These are phyloP conservation scores for Elymnias hypermnestra DNA, from an alignment of 1,140 invertebrate genomes.

Conservation along the genomic window DNA sequence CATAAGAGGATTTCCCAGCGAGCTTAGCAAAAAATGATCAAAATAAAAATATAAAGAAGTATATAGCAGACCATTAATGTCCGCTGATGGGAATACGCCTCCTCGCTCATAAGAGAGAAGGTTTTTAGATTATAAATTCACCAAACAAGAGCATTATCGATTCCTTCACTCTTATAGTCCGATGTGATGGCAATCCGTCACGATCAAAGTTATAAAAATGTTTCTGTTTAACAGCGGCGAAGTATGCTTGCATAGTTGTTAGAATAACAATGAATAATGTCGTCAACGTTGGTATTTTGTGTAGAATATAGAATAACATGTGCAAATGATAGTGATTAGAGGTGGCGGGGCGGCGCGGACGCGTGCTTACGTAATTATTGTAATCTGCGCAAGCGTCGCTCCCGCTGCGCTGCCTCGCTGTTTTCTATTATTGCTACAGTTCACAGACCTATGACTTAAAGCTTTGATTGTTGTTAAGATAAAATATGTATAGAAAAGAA, in stretches of 20 bases:
- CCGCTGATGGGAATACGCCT: too few relatives aligned
- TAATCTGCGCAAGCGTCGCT: slow-evolving; percentile 53
- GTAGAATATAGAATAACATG: slow-evolving; percentile 65
- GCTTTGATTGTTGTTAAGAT: not conserved
- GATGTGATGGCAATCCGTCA: too few relatives aligned
- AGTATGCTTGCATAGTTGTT: too few relatives aligned
- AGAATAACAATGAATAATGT: slow-evolving; percentile 38
- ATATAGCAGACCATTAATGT: too few relatives aligned
- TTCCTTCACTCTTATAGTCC: too few relatives aligned
- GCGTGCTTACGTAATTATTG: slow-evolving; percentile 55
- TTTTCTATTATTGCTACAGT: slow-evolving; percentile 41
- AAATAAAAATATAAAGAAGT: too few relatives aligned
- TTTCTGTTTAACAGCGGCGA: not conserved
- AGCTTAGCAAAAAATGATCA: too few relatives aligned
- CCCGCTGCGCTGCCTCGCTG: slow-evolving; percentile 33
- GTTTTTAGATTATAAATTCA: too few relatives aligned
- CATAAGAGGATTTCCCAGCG: too few relatives aligned
- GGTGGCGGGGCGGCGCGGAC: slow-evolving; percentile 46
- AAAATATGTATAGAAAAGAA: not conserved
- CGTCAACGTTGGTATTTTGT: slow-evolving; percentile 54
- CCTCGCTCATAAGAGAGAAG: too few relatives aligned
- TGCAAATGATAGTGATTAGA: slow-evolving; percentile 69
- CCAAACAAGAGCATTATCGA: too few relatives aligned
- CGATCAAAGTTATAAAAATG: slow-evolving; percentile 1
- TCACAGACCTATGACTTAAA: slow-evolving; percentile 3